These are phyloP conservation scores for Misgurnus anguillicaudatus DNA, from an alignment of 2,113 vertebrate genomes.

Conservation along the genomic window DNA sequence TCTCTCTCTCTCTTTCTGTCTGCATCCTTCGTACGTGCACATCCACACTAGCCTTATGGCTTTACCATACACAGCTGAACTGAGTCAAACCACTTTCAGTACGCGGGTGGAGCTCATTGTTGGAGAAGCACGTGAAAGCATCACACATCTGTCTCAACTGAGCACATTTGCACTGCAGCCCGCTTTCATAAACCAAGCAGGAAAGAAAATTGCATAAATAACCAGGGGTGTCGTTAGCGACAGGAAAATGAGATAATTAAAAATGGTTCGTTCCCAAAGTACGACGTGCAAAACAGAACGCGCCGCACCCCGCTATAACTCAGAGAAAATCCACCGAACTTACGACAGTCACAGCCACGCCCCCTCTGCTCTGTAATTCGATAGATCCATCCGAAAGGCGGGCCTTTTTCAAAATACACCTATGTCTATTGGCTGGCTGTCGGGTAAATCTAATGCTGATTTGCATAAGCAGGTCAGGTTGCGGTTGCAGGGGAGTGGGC, in stretches of 20 bases:
- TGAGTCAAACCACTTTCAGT: constrained; percentile 72
- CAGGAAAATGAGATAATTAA: constrained; percentile 44
- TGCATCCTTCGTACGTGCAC: constrained; percentile 83
- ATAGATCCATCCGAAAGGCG: constrained; percentile 25
- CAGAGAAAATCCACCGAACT: constrained; percentile 48
- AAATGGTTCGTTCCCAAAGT: constrained; percentile 85
- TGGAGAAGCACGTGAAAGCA: background rate
- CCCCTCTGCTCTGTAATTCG: constrained; percentile 42
- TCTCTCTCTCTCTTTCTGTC: constrained; percentile 33
- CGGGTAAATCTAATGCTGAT: constrained; percentile 37
- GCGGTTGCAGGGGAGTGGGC: constrained; percentile 74
- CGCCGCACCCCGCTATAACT: constrained; percentile 82
- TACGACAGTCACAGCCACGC: constrained; percentile 33
- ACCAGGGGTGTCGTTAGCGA: background rate
- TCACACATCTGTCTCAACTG: background rate
- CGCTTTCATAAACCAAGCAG: background rate
- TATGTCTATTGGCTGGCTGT: constrained; percentile 39
- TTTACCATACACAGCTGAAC: constrained; percentile 77
- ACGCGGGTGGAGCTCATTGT: constrained; percentile 58
- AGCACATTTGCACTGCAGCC: background rate
- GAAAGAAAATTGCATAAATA: background rate
- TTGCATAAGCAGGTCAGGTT: constrained; percentile 79
- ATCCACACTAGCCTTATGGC: constrained; percentile 85
- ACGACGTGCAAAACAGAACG: constrained; percentile 95
- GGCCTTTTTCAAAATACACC: accelerated